Evolutionary conservation across 1,140 invertebrate genomes (phyloP).

Genomic region (Tribolium madens): DNA sequence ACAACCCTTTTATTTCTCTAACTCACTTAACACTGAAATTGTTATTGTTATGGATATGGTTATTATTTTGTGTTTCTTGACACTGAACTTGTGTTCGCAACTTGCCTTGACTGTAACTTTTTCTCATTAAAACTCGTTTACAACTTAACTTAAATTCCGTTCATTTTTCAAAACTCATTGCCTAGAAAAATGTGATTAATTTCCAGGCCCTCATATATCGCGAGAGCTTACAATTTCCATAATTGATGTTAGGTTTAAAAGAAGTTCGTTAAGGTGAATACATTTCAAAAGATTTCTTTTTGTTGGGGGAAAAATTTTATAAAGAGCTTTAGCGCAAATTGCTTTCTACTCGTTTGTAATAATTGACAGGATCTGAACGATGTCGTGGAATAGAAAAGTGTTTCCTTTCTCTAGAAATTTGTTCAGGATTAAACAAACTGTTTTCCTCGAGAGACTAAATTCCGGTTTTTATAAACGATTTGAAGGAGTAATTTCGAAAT

Average conservation of each 20-base stretch:
- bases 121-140: not conserved
- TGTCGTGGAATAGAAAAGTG: constrained; percentile 33
- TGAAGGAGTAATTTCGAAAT: constrained; percentile 14
- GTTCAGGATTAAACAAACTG: constrained; percentile 3
- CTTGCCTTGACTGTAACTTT: not conserved
- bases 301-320: constrained; percentile 15
- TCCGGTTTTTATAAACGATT: constrained; percentile 13
- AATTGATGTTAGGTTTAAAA: constrained; percentile 33
- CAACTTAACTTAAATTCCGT: not conserved
- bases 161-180: not conserved
- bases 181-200: not conserved
- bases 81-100: not conserved
- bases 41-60: constrained; percentile 14
- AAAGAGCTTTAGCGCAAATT: constrained; percentile 34
- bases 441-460: constrained; percentile 7
- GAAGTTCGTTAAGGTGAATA: constrained; percentile 28
- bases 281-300: constrained; percentile 25
- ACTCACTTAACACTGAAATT: constrained; percentile 8
- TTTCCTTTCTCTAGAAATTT: constrained; percentile 30
- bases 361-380: constrained; percentile 34
- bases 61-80: constrained; percentile 15
- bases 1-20: constrained; percentile 8
- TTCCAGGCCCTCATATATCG: constrained; percentile 4
- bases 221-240: constrained; percentile 17
- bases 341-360: constrained; percentile 38